These are phyloP conservation scores for Stegastes partitus DNA, from an alignment of 2,113 vertebrate genomes.

Conservation along the genomic window DNA sequence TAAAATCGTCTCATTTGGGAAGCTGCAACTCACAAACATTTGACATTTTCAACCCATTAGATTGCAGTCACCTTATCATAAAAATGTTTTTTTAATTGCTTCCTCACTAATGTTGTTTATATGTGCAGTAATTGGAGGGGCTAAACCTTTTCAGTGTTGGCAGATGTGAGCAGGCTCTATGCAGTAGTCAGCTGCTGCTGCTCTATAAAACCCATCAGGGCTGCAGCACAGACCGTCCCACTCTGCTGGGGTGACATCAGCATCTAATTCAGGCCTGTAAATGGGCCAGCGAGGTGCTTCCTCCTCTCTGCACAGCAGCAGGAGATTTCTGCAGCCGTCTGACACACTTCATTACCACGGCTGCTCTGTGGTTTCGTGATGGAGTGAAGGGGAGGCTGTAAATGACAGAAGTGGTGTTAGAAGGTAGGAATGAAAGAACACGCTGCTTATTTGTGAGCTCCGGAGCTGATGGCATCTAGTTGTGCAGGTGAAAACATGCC, in stretches of 20 bases:
- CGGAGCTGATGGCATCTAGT: constrained; percentile 15
- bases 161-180: constrained; percentile 45
- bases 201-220: constrained; percentile 11
- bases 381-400: background rate
- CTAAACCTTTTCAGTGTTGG: constrained; percentile 15
- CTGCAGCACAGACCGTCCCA: constrained; percentile 43
- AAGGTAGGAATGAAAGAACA: background rate
- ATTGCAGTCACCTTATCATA: background rate
- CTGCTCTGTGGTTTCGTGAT: background rate
- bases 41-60: background rate
- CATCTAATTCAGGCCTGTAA: constrained; percentile 67
- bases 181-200: constrained; percentile 32
- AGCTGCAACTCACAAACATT: background rate
- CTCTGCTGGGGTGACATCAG: constrained; percentile 62
- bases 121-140: background rate
- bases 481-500: constrained; percentile 51
- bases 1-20: background rate
- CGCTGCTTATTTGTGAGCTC: background rate
- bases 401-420: background rate
- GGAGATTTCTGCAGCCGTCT: constrained; percentile 30
- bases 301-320: constrained; percentile 21
- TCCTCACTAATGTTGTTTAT: constrained; percentile 1
- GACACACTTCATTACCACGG: background rate
- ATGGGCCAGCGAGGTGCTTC: constrained; percentile 67
- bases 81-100: too few species aligned